A percentile compares a stretch with the other conserved stretches of the same genome.
Conservation (phyloP, 1,140 invertebrate species). For the Himalopsyche phryganea region DNA sequence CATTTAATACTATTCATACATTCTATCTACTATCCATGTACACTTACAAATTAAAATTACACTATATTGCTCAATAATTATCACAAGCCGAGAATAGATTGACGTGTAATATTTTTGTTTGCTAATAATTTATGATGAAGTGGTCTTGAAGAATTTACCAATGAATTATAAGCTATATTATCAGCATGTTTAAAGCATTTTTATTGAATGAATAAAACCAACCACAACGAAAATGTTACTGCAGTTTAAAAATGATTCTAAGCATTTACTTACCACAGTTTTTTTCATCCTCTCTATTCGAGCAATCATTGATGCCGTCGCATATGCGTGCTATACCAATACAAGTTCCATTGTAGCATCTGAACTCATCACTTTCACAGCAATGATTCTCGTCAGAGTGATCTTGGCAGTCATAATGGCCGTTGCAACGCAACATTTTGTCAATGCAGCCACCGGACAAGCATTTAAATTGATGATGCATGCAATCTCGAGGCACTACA, state of each 20-base stretch:
- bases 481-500: conserved; percentile 34
- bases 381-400: conserved; percentile 67
- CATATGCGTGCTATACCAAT: conserved; percentile 54
- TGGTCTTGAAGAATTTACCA: too few species aligned
- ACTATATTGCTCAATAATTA: too few species aligned
- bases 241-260: not conserved
- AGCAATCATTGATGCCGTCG: conserved; percentile 67
- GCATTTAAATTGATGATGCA: conserved; percentile 55
- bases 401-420: conserved; percentile 59
- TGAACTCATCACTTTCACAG: conserved; percentile 41
- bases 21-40: too few species aligned
- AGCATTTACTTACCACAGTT: conserved; percentile 43
- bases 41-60: too few species aligned
- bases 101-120: too few species aligned
- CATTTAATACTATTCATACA: too few species aligned
- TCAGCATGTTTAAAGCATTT: too few species aligned
- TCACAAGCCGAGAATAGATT: too few species aligned
- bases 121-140: too few species aligned
- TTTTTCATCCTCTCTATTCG: conserved; percentile 69
- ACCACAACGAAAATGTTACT: conserved; percentile 9
- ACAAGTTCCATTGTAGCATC: not conserved
- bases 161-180: too few species aligned
- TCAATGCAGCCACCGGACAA: conserved; percentile 56
- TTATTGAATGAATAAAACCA: conserved; percentile 10
- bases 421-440: conserved; percentile 49